Evolutionary conservation across 2,797 vertebrate species (phyloP).

Genomic region (Lepus townsendii): DNA sequence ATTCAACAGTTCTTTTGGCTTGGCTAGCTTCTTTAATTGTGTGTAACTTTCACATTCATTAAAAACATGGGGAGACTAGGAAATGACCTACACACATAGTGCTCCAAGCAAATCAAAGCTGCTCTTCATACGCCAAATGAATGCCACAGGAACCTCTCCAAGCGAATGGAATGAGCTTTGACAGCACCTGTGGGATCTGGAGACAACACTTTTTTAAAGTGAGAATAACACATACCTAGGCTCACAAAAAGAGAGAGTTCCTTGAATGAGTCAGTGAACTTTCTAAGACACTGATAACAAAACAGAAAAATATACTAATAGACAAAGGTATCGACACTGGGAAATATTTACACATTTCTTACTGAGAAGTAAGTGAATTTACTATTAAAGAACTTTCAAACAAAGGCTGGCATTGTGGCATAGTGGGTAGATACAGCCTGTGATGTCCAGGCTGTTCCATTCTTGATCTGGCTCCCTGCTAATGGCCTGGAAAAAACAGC

Average conservation of each 20-base stretch:
- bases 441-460: too few relatives aligned
- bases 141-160: constrained; percentile 59
- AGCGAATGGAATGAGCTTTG: constrained; percentile 75
- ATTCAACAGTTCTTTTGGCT: constrained; percentile 19
- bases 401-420: too few relatives aligned
- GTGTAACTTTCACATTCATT: constrained; percentile 49
- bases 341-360: constrained; percentile 3
- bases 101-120: constrained; percentile 60
- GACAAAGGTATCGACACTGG: background rate
- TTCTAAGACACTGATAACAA: constrained; percentile 58
- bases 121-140: constrained; percentile 62
- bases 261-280: constrained; percentile 41
- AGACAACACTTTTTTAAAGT: constrained; percentile 57
- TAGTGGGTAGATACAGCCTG: too few relatives aligned
- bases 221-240: constrained; percentile 1
- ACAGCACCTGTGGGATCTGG: constrained; percentile 66
- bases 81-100: constrained; percentile 65
- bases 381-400: background rate
- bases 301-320: background rate
- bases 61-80: constrained; percentile 23
- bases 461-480: too few relatives aligned
- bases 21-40: constrained; percentile 59
- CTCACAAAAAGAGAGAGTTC: constrained; percentile 15
- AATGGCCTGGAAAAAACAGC: too few relatives aligned
- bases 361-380: background rate